phyloP scores from a whole-genome alignment of 2,888 invertebrate species.

The Phlogophora meticulosa region DNA sequence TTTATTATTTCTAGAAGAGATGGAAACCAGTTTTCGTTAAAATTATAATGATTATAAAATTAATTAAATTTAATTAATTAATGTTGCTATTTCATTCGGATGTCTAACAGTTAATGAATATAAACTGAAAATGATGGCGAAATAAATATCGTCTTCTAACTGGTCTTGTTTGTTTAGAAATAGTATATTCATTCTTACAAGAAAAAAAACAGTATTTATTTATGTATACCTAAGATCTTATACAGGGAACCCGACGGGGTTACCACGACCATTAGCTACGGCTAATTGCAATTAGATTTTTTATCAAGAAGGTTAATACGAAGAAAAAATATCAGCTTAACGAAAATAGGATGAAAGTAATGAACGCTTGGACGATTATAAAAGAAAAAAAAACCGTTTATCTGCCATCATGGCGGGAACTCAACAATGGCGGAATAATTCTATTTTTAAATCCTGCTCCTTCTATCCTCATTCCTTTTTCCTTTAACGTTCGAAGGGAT shows the following conservation, averaged over 20 bases:
- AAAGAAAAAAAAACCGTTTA: conserved; percentile 19
- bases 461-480: conserved; percentile 9
- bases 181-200: conserved; percentile 7
- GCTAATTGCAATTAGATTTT: conserved; percentile 27
- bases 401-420: conserved; percentile 17
- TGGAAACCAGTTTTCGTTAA: background rate
- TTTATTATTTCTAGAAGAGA: conserved; percentile 24
- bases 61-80: background rate
- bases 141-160: background rate
- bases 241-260: no score
- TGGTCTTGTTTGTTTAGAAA: background rate
- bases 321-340: conserved; percentile 22
- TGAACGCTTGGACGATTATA: conserved; percentile 16
- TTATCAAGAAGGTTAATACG: conserved; percentile 12
- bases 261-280: conserved; percentile 20
- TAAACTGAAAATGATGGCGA: no score
- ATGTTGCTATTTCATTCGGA: background rate
- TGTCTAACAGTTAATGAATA: background rate
- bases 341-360: conserved; percentile 17
- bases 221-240: background rate
- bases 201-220: conserved; percentile 16
- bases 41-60: background rate
- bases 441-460: conserved; percentile 37
- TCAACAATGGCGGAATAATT: conserved; percentile 35
- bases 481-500: conserved; percentile 16